phyloP scores from a whole-genome alignment of 92 coral and sea anemone species.

The Parazoanthus darwini region DNA sequence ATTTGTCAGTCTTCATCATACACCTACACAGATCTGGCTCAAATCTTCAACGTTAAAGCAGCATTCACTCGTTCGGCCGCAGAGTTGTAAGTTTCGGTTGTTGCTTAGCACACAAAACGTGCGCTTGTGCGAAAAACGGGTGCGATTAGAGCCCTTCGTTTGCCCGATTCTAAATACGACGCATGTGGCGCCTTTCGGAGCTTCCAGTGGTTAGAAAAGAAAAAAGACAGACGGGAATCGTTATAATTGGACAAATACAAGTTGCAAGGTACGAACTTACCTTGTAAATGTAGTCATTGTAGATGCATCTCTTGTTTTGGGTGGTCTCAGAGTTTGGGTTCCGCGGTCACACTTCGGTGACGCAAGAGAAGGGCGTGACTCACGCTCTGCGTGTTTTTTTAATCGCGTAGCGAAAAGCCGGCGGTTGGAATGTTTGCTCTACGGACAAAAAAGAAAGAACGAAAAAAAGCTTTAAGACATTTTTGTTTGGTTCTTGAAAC shows the following conservation, averaged over 20 bases:
- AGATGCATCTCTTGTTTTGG: neutral
- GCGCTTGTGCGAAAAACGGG: no score
- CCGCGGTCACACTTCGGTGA: conserved; percentile 9
- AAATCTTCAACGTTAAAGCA: no score
- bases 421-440: neutral
- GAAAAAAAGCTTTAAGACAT: no score
- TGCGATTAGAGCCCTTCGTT: no score
- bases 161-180: no score
- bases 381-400: neutral
- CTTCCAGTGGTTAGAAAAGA: no score
- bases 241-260: neutral
- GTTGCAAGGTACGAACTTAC: neutral
- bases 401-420: neutral
- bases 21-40: no score
- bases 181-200: no score
- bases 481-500: neutral
- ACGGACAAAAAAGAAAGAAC: neutral
- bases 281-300: neutral
- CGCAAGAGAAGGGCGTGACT: neutral
- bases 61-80: no score
- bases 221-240: neutral
- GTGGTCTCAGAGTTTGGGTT: neutral
- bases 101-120: no score
- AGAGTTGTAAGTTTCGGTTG: no score
- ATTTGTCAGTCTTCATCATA: no score